A percentile compares a stretch with the other conserved stretches of the same genome.
These are phyloP conservation scores for Philopedon plagiatum DNA, from an alignment of 2,888 invertebrate genomes.

Conservation along the genomic window DNA sequence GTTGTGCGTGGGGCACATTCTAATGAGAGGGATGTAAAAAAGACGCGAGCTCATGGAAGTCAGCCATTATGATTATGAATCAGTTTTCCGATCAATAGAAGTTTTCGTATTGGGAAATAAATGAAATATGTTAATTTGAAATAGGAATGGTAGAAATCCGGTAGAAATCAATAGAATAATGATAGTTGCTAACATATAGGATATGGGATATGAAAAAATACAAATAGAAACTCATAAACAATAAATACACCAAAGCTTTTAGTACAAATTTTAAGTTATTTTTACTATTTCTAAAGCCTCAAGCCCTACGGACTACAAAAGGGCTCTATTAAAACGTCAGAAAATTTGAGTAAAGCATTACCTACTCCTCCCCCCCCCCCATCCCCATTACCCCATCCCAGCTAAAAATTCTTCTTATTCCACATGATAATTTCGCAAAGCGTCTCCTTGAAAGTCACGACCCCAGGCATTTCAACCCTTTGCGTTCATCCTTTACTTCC, in stretches of 20 bases:
- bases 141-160: too few relatives aligned
- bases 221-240: too few relatives aligned
- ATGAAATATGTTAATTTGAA: too few relatives aligned
- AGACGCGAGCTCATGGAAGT: neutral
- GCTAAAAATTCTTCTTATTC: conserved; percentile 44
- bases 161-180: too few relatives aligned
- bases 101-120: too few relatives aligned
- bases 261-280: too few relatives aligned
- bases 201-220: too few relatives aligned
- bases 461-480: conserved; percentile 43
- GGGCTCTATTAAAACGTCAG: neutral
- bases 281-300: too few relatives aligned
- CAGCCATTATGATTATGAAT: neutral
- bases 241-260: too few relatives aligned
- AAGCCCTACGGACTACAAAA: too few relatives aligned
- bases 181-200: too few relatives aligned
- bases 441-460: conserved; percentile 41
- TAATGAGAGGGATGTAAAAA: conserved; percentile 25
- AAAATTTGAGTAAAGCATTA: neutral
- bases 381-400: neutral
- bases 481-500: conserved; percentile 38
- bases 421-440: conserved; percentile 45
- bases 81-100: too few relatives aligned
- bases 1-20: conserved; percentile 35
- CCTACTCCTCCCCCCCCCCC: neutral